Conservation (phyloP, 37 sponge, comb jelly and placozoan species). For the Oopsacas minuta region DNA sequence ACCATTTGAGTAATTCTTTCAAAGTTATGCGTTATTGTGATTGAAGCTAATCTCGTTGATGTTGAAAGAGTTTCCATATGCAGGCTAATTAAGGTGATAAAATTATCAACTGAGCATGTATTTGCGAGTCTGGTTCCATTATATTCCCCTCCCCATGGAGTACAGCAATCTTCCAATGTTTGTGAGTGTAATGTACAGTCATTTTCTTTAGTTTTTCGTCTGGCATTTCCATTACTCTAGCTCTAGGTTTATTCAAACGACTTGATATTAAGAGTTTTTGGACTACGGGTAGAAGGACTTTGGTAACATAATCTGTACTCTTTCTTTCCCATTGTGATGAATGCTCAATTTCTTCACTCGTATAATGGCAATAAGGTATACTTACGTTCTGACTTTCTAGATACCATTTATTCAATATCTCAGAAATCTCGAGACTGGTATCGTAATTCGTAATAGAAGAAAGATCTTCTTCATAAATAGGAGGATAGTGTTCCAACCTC, state of each 20-base stretch:
- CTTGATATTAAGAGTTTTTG: background rate
- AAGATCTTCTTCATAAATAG: background rate
- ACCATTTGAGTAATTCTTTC: too few species aligned
- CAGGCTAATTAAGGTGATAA: background rate
- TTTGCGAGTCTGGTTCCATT: background rate
- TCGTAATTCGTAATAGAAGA: background rate
- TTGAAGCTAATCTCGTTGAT: background rate
- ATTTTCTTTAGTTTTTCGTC: background rate
- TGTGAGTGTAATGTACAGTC: background rate
- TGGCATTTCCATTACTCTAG: background rate
- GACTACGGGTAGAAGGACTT: background rate
- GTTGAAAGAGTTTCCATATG: background rate
- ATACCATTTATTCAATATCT: background rate
- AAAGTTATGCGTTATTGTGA: too few species aligned
- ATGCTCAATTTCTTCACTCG: background rate
- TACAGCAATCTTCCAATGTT: background rate
- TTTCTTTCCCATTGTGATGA: background rate
- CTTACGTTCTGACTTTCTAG: background rate
- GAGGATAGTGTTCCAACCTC: background rate
- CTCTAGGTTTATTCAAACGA: too few species aligned
- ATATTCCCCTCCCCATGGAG: background rate
- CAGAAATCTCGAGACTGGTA: background rate
- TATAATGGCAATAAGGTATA: background rate
- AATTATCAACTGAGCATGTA: background rate
- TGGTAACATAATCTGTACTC: background rate